phyloP scores from a whole-genome alignment of 1,140 invertebrate genomes.

The Drosophila pectinifera region DNA sequence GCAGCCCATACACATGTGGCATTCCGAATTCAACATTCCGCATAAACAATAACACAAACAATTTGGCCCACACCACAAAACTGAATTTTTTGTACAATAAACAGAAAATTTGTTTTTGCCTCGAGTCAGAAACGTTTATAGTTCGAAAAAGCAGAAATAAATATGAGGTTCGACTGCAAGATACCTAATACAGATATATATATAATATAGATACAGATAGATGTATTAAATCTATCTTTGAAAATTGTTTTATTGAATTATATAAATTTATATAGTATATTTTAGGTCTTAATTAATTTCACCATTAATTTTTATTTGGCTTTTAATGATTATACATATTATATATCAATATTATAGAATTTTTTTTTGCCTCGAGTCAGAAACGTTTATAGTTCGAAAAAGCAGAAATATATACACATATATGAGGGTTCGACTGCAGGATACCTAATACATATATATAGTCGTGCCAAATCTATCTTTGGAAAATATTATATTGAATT shows the following conservation, averaged over 20 bases:
- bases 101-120: slow-evolving; percentile 47
- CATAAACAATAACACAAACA: slow-evolving; percentile 47
- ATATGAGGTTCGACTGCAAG: not conserved
- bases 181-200: not conserved
- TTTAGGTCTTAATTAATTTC: not conserved
- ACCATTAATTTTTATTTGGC: too few relatives aligned
- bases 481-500: not conserved
- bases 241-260: not conserved
- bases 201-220: too few relatives aligned
- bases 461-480: too few relatives aligned
- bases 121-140: slow-evolving; percentile 32
- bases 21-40: slow-evolving; percentile 38
- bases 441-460: not conserved
- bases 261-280: not conserved
- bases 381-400: slow-evolving; percentile 29
- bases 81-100: slow-evolving; percentile 46
- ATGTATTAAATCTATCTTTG: not conserved
- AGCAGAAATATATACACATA: slow-evolving; percentile 12
- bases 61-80: slow-evolving; percentile 23
- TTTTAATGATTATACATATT: too few relatives aligned
- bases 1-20: slow-evolving; percentile 30
- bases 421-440: not conserved
- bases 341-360: too few relatives aligned
- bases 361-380: slow-evolving; percentile 33
- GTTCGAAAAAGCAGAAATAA: slow-evolving; percentile 12